Conservation (phyloP, 2,113 vertebrate species). For the Melanostigma gelatinosum region DNA sequence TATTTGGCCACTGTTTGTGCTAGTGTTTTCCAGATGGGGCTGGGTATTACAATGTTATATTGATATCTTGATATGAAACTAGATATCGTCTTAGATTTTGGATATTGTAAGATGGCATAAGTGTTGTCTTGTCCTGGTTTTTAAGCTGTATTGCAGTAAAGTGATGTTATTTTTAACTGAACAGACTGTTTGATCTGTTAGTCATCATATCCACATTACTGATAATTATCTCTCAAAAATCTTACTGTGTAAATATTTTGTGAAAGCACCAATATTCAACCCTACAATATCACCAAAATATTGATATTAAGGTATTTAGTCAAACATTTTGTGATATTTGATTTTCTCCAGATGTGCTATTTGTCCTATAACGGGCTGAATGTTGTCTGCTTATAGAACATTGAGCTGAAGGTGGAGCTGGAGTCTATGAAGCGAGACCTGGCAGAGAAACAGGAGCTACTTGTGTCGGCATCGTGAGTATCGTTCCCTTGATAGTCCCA, state of each 20-base stretch:
- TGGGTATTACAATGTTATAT: background rate
- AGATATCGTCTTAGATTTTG: too few species aligned
- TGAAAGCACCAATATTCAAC: background rate
- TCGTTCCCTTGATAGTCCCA: background rate
- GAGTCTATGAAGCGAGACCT: conserved; percentile 95
- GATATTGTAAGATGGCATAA: too few species aligned
- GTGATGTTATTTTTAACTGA: background rate
- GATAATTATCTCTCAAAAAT: background rate
- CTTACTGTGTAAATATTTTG: background rate
- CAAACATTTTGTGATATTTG: background rate
- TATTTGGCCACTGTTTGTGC: background rate
- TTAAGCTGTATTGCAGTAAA: background rate
- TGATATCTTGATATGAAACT: background rate
- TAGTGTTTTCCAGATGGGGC: background rate
- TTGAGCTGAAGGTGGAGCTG: conserved; percentile 96
- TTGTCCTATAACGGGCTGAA: background rate
- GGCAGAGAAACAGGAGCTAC: conserved; percentile 92
- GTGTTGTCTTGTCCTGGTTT: background rate
- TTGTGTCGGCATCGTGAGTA: conserved; percentile 97
- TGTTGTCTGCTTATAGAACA: conserved; percentile 86
- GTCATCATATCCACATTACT: background rate
- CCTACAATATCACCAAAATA: background rate
- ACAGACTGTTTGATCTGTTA: background rate
- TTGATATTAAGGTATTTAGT: background rate
- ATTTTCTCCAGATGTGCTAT: background rate